Evolutionary conservation across 2,797 vertebrate genomes (phyloP), one percentile per base, ranked within the genome.

Genomic region (Mus spretus): DNA sequence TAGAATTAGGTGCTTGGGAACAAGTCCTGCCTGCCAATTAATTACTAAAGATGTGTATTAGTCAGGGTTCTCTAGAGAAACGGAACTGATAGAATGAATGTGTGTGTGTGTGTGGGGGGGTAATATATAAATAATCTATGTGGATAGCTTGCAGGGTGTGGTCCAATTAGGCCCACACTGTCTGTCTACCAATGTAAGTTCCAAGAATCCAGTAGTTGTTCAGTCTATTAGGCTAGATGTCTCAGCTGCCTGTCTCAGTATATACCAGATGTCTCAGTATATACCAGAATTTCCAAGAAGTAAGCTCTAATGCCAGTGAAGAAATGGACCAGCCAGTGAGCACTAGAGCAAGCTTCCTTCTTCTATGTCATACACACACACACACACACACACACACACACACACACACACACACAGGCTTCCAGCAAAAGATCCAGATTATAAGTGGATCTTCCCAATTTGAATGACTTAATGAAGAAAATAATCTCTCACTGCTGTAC

Each of bases 1-100:
- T 93, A 59, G 92, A 96, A 96, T 96, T 75, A 93, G 91, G 78
- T 59, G 57, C 81, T 94, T 57, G 59, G 44, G 85, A 96, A 75
- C 57, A 80, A 81, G 40, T 67, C 34, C 20, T 65, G 19, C 61
- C 65, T 92, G 61, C 53, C 78, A 82, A 50, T 93, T 89, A n/a
- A 28, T 92, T 70, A 53, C 65, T 17, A 70, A 53, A 44, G n/a
- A 31, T 70, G 44, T 85, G 31, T 67, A 53, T 70, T 70, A 53
- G 63, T 70, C 63, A 70, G 63, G 19, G 6, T 70, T n/a, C 63
- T 86, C 65, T 86, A 24, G 31, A 65, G 63, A 31, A 85, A 50
- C 63, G 85, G 63, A 85, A 85, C 31, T 53, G 31, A 85, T 67
- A 67, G 6, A n/a, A 50, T 34, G 10, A 34, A 14, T 50, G 50